Percentiles rank a stretch among this genome's conserved stretches.
These are phyloP conservation scores for Caligus rogercresseyi DNA, from an alignment of 1,140 invertebrate genomes.

Conservation along the genomic window DNA sequence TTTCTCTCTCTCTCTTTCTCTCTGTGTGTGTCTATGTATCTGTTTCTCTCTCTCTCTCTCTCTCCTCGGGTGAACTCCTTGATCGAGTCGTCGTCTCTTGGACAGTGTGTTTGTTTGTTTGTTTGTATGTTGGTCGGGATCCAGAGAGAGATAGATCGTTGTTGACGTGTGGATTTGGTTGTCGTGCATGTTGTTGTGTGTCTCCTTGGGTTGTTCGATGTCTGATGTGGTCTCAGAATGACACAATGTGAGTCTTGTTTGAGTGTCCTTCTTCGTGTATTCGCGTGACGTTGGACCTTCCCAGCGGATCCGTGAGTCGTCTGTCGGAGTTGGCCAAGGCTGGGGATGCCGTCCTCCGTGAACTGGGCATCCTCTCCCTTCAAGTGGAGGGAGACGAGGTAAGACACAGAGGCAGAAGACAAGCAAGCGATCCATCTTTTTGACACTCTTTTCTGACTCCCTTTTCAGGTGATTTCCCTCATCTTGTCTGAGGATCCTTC, in stretches of 20 bases:
- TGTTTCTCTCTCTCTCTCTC: too few relatives aligned
- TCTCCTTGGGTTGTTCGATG: neutral
- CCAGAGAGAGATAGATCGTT: neutral
- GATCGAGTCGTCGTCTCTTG: too few relatives aligned
- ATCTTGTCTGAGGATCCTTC: neutral
- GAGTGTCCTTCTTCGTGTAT: too few relatives aligned
- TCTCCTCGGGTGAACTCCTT: too few relatives aligned
- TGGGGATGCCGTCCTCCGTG: conserved; percentile 62
- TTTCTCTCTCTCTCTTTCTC: too few relatives aligned
- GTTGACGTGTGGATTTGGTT: neutral
- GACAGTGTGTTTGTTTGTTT: too few relatives aligned
- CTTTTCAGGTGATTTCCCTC: neutral
- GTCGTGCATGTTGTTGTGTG: neutral
- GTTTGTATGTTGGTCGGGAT: too few relatives aligned
- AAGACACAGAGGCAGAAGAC: conserved; percentile 21
- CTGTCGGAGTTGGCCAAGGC: conserved; percentile 72
- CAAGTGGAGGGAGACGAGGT: conserved; percentile 89
- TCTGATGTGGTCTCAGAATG: neutral
- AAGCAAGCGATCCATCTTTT: neutral
- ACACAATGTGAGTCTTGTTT: neutral
- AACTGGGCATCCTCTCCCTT: conserved; percentile 81
- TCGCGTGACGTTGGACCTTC: conserved; percentile 86
- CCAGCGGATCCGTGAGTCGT: conserved; percentile 72
- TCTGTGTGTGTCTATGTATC: too few relatives aligned
- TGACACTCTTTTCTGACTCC: neutral